A percentile compares a stretch with the other conserved stretches of the same genome.
These are phyloP conservation scores for Dendropsophus ebraccatus DNA, from an alignment of 2,113 vertebrate genomes.

Conservation along the genomic window DNA sequence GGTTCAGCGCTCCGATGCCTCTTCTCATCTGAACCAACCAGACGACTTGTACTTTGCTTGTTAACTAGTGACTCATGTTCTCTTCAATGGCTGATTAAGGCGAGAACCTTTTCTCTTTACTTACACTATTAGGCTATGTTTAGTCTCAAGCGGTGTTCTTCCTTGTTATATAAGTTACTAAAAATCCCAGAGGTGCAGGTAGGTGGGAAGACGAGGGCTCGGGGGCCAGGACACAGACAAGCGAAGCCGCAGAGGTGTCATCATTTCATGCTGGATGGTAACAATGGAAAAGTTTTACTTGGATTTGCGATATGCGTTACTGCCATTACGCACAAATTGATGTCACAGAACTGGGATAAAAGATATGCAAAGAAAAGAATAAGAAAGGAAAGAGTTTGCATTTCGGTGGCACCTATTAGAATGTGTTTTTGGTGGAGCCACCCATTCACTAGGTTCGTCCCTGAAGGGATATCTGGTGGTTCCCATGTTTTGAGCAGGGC, in stretches of 20 bases:
- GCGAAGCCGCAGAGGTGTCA: neutral
- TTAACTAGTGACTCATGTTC: conserved; percentile 16
- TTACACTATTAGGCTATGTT: neutral
- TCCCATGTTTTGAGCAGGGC: no score
- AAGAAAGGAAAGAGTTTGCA: no score
- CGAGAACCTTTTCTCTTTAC: conserved; percentile 4
- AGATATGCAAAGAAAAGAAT: no score
- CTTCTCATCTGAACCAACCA: conserved; percentile 5
- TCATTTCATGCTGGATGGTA: neutral
- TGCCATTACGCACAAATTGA: neutral
- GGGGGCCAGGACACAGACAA: neutral
- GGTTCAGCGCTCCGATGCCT: conserved; percentile 6
- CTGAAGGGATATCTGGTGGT: no score
- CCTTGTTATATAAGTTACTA: neutral
- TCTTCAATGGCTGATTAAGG: conserved; percentile 17
- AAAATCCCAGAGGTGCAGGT: neutral
- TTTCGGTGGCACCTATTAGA: no score
- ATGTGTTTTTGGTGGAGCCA: no score
- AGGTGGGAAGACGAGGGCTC: neutral
- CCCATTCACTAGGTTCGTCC: no score
- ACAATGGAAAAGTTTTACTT: neutral
- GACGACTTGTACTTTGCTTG: conserved; percentile 6
- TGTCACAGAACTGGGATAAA: neutral
- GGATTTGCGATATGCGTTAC: neutral
- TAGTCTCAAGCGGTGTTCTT: neutral